Conservation (phyloP, 2,888 invertebrate genomes). For the Didymodactylos carnosus region DNA sequence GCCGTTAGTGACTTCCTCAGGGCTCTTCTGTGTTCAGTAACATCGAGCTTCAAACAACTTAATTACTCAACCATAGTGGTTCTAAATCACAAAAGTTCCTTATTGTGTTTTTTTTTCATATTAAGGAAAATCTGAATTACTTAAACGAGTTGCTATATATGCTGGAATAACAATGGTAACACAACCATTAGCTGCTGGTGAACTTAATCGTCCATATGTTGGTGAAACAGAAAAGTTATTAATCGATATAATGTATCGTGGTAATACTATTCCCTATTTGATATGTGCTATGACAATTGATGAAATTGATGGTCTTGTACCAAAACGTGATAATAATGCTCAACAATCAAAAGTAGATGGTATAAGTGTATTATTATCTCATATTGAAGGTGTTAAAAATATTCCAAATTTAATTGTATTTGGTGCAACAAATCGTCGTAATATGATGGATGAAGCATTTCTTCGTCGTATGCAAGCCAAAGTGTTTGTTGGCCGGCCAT, state of each 20-base stretch:
- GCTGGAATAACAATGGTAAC: neutral
- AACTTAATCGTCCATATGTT: neutral
- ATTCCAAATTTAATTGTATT: neutral
- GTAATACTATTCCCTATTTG: neutral
- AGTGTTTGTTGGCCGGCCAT: neutral
- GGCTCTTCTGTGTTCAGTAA: no score
- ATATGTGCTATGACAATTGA: neutral
- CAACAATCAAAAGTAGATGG: neutral
- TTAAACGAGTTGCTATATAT: neutral
- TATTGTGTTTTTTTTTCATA: no score
- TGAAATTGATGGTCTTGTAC: conserved; percentile 1
- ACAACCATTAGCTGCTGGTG: neutral
- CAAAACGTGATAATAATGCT: neutral
- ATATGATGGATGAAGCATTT: neutral
- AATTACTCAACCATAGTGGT: no score
- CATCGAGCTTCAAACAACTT: no score
- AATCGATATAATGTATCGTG: neutral
- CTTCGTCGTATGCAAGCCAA: neutral
- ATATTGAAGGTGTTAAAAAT: neutral
- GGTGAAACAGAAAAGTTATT: neutral
- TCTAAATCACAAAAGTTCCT: no score
- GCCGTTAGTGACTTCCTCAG: no score
- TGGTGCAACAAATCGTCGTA: neutral
- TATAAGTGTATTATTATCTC: neutral
- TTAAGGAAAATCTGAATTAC: neutral